These are phyloP conservation scores for Steromphala cineraria DNA, from an alignment of 2,888 invertebrate species.

Conservation along the genomic window DNA sequence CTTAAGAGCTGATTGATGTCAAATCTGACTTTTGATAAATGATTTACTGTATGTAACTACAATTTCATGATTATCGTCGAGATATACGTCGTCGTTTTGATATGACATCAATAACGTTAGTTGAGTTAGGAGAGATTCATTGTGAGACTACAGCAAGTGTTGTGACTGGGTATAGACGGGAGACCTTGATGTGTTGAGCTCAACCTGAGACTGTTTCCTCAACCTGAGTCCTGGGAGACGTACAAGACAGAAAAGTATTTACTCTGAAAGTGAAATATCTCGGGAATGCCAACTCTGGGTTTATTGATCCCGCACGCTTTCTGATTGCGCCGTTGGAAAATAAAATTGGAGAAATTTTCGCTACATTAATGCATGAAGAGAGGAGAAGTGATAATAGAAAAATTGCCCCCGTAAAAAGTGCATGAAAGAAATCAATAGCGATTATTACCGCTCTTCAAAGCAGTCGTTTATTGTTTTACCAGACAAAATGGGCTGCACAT, in stretches of 20 bases:
- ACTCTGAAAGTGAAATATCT: constrained; percentile 5
- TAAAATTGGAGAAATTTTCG: not conserved
- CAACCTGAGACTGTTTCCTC: too few species aligned
- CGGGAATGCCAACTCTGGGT: not conserved
- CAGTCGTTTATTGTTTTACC: constrained; percentile 3
- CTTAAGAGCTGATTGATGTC: too few species aligned
- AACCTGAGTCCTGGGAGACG: not conserved
- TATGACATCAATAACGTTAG: too few species aligned
- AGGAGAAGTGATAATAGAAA: constrained; percentile 6
- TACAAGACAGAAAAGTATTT: not conserved
- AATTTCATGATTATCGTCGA: too few species aligned
- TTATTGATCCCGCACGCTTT: not conserved
- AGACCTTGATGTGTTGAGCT: too few species aligned
- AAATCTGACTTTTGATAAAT: too few species aligned
- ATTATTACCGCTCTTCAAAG: constrained; percentile 4
- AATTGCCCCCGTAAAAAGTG: not conserved
- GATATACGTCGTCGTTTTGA: too few species aligned
- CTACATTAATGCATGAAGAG: not conserved
- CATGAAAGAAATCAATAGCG: constrained; percentile 2
- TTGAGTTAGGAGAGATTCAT: too few species aligned
- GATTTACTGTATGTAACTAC: too few species aligned
- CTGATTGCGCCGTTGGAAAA: not conserved
- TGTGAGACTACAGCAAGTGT: too few species aligned
- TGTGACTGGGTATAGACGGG: too few species aligned
- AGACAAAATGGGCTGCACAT: not conserved